These are phyloP conservation scores for Ambastaia sidthimunki DNA, from an alignment of 2,797 vertebrate species.

Conservation along the genomic window DNA sequence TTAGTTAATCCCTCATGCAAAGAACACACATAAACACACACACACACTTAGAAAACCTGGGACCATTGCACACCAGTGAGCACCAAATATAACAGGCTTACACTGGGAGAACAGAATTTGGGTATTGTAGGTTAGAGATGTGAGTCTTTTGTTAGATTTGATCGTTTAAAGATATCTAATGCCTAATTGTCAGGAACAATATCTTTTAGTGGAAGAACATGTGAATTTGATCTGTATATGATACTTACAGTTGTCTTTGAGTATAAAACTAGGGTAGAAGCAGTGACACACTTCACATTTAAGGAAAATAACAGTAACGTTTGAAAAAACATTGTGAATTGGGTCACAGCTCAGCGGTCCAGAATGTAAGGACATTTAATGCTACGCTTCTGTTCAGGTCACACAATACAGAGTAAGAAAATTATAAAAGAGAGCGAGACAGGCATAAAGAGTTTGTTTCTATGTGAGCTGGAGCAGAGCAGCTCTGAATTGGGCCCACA, in stretches of 20 bases:
- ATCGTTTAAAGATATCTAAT: slow-evolving; percentile 13
- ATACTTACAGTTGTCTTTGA: not conserved
- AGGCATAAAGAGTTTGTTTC: slow-evolving; percentile 21
- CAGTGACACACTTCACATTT: not conserved
- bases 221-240: not conserved
- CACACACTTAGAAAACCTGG: slow-evolving; percentile 47
- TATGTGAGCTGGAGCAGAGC: not conserved
- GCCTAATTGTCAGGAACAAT: not conserved
- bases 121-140: slow-evolving; percentile 26
- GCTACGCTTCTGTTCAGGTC: slow-evolving; percentile 2
- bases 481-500: slow-evolving; percentile 53
- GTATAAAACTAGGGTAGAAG: not conserved
- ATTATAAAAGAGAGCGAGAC: slow-evolving; percentile 43
- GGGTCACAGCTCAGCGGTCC: slow-evolving; percentile 23
- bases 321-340: not conserved
- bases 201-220: not conserved
- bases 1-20: slow-evolving; percentile 74
- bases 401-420: slow-evolving; percentile 8
- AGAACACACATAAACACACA: slow-evolving; percentile 48
- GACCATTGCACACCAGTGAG: slow-evolving; percentile 33
- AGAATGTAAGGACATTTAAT: slow-evolving; percentile 23
- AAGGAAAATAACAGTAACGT: not conserved
- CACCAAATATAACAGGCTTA: slow-evolving; percentile 46
- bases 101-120: slow-evolving; percentile 37
- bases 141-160: not conserved